Evolutionary conservation across 2,113 vertebrate species (phyloP), one percentile per base, ranked within the genome.

Genomic region (Nothobranchius furzeri): DNA sequence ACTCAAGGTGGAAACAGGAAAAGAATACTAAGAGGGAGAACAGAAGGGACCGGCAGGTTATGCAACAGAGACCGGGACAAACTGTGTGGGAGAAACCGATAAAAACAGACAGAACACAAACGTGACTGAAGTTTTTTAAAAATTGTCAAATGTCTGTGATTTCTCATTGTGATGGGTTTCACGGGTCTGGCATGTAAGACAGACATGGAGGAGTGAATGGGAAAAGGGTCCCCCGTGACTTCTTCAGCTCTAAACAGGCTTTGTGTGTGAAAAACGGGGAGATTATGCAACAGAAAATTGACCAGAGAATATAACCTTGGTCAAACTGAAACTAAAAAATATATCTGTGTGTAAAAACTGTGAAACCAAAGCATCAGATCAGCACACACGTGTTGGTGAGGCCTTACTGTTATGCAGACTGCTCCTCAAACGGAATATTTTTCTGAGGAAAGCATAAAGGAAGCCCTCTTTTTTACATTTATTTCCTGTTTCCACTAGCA

Each of bases 391-490:
- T 53, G 10, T 51, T 2, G 1, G 17, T 35, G 7, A 3, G 14
- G 24, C 11, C 46, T 37, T 24, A 46, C 62, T 47, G 24, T 62
- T 17, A 15, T 12, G 42, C 17, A 51, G 8, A 61, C 46, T 2
- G 35, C 20, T 24, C 15, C 36, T 37, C 70, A 65, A 57, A 76
- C 43, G 11, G 68, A 80, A 40, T 60, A 75, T 43, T 64, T 60
- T 80, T 68, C 25, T 72, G 70, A 78, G 83, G 85, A 91, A 88
- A 90, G 79, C 68, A 3, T 60, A 82, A 84, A 91, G 91, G 90
- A 92, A 91, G 70, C 74, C 81, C 84, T 59, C 70, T 40, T 84
- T 58, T 20, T 50, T 9, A 78, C 83, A 40, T 40, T 85, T 79
- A 81, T 81, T 87, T 88, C 87, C 89, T 79, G 70, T 84, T 87